phyloP scores from a whole-genome alignment of 2,113 vertebrate genomes.

The Crotalus horridus region DNA sequence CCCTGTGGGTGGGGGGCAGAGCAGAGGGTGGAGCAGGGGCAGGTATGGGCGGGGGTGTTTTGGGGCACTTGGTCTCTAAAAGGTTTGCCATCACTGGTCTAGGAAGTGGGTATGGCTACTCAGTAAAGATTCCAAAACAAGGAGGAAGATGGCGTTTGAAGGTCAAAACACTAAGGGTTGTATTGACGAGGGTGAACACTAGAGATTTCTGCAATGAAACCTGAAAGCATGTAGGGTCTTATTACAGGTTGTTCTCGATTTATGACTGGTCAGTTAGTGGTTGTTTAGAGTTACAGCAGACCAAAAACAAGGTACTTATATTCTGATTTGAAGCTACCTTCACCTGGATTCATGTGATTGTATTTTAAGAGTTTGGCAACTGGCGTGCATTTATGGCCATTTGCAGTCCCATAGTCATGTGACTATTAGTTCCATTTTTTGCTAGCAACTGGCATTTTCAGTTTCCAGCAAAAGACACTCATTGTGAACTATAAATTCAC shows the following conservation, averaged over 20 bases:
- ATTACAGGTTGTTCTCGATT: neutral
- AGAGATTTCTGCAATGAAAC: neutral
- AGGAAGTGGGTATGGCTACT: neutral
- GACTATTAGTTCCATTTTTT: neutral
- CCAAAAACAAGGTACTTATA: neutral
- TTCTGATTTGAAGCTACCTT: neutral
- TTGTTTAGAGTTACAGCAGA: neutral
- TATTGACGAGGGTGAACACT: neutral
- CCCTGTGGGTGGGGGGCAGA: no score
- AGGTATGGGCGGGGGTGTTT: no score
- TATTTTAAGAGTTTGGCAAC: neutral
- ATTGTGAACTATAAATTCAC: neutral
- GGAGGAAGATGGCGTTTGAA: neutral
- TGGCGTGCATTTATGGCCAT: neutral
- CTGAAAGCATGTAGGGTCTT: neutral
- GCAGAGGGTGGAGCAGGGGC: no score
- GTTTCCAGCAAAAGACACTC: neutral
- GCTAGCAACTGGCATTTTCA: neutral
- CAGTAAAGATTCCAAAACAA: neutral
- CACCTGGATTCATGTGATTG: neutral
- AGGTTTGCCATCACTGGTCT: neutral
- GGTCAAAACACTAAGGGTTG: neutral
- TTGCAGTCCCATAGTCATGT: neutral
- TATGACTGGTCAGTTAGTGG: neutral
- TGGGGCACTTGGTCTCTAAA: no score